Evolutionary conservation across 23 tunicate genomes (phyloP), one percentile per base, ranked within the genome.

Genomic region (Halocynthia aurantium): DNA sequence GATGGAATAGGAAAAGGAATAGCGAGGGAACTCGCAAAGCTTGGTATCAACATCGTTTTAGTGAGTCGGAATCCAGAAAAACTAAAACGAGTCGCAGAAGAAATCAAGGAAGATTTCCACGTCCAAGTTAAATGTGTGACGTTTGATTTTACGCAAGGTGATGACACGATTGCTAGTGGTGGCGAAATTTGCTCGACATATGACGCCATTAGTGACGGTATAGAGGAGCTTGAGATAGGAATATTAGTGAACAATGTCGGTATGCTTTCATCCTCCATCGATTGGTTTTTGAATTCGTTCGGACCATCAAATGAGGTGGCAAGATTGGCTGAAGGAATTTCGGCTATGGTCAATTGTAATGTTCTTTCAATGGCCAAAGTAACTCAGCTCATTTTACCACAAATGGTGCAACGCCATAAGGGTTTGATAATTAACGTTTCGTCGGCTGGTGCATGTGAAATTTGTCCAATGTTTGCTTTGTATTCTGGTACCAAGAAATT

Each of bases 1-100:
- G 97, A 91, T 77, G 97, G 97, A 5, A 91, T 91, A 53, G 97
- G 97, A 1, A 85, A 81, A 68, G 87, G 87, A 50, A 78, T 81
- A 72, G 87, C 84, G 7, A 54, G 82, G 44, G 64, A 85, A 19
- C 81, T 91, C 2, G 97, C 97, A 10, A 82, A 72, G 65, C 57
- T 57, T 7, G 97, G 97, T 0, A 87, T 78, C 19, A 85, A 85
- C 50, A 85, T 91, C 52, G 97, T 85, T 61, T 55, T 91, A 7
- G 84, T 91, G 1, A 91, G 97, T 62, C 69, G 97, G 52, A 91
- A 73, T 67, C 64, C 81, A 19, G 87, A 85, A 61, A 91, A 91
- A 52, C 76, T 91, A 7, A 20, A 71, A 31, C 53, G 56, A 9
- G 84, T 81, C 31, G 90, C 97, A 65, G 60, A 63, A 0, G 80